Evolutionary conservation across 64 coral and sea anemone genomes (phyloP).

Genomic region (Dendrophyllia cribrosa): DNA sequence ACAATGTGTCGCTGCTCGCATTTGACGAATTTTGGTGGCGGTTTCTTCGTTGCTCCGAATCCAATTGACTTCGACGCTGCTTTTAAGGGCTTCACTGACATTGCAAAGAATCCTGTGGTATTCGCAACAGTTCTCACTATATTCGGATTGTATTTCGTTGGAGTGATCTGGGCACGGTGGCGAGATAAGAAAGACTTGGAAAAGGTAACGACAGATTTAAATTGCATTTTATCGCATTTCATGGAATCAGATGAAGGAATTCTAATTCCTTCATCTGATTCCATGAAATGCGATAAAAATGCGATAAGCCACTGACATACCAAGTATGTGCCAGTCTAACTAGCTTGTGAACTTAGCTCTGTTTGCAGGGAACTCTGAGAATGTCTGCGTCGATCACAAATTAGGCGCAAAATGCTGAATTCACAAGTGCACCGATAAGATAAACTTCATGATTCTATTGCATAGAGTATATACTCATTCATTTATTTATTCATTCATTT

Average conservation of each 20-base stretch:
- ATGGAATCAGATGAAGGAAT: neutral
- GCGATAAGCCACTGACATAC: too few relatives aligned
- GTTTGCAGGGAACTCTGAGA: too few relatives aligned
- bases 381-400: too few relatives aligned
- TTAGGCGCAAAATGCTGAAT: too few relatives aligned
- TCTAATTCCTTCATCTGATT: too few relatives aligned
- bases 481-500: too few relatives aligned
- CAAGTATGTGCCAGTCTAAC: too few relatives aligned
- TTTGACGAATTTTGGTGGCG: slow-evolving; percentile 88
- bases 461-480: too few relatives aligned
- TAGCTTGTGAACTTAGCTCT: too few relatives aligned
- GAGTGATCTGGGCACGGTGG: slow-evolving; percentile 76
- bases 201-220: slow-evolving; percentile 58
- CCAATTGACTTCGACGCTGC: slow-evolving; percentile 81
- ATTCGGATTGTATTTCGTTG: slow-evolving; percentile 74
- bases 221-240: neutral
- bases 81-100: slow-evolving; percentile 71
- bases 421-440: too few relatives aligned
- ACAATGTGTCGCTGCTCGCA: slow-evolving; percentile 73
- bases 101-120: slow-evolving; percentile 69
- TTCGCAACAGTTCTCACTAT: slow-evolving; percentile 81
- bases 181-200: slow-evolving; percentile 75
- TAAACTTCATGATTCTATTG: too few relatives aligned
- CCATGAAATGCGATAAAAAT: too few relatives aligned
- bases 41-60: slow-evolving; percentile 91